Evolutionary conservation across 2,888 invertebrate genomes (phyloP).

Genomic region (Dorcus hopei): DNA sequence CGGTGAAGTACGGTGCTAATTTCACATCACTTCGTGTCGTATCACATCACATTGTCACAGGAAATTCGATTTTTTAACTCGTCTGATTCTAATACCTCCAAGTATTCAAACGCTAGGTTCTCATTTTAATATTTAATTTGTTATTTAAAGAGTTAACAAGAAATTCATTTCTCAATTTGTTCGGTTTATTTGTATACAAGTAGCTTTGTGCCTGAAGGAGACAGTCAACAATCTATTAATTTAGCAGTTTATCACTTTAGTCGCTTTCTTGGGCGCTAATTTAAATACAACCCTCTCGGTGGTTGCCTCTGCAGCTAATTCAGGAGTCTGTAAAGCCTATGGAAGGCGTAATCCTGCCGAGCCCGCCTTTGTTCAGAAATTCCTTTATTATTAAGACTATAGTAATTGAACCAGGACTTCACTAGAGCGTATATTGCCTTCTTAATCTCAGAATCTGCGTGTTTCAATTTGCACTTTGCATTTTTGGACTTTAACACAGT

Average conservation of each 20-base stretch:
- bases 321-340: conserved; percentile 25
- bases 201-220: conserved; percentile 21
- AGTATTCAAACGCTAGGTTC: too few relatives aligned
- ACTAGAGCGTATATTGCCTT: conserved; percentile 29
- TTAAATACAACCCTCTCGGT: conserved; percentile 36
- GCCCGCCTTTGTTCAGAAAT: conserved; percentile 37
- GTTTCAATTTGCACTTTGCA: conserved; percentile 31
- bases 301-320: conserved; percentile 20
- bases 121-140: too few relatives aligned
- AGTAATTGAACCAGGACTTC: conserved; percentile 39
- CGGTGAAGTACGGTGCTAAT: too few relatives aligned
- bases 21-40: too few relatives aligned
- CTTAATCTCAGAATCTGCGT: conserved; percentile 32
- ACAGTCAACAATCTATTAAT: conserved; percentile 39
- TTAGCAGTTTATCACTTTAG: conserved; percentile 43
- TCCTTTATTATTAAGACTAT: conserved; percentile 38
- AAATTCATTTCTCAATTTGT: background rate
- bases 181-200: conserved; percentile 26
- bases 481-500: background rate
- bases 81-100: too few relatives aligned
- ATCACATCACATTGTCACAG: too few relatives aligned
- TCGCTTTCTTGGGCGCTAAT: conserved; percentile 41
- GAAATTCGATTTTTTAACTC: too few relatives aligned
- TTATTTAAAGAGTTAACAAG: too few relatives aligned
- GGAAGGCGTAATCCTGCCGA: conserved; percentile 36